phyloP scores from a whole-genome alignment of 1,140 invertebrate species.

The Calephelis virginiensis region DNA sequence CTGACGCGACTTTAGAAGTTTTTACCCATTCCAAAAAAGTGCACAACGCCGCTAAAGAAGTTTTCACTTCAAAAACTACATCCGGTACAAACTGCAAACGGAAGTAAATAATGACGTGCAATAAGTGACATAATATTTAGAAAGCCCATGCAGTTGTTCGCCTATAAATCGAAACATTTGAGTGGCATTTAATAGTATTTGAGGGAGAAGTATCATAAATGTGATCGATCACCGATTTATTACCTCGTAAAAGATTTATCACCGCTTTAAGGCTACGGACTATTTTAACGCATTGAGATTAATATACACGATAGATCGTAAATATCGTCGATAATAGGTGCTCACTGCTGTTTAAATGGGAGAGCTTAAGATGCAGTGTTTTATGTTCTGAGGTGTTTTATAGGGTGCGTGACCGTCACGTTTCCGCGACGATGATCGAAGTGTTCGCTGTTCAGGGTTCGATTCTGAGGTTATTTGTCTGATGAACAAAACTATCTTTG shows the following conservation, averaged over 20 bases:
- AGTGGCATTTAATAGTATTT: conserved; percentile 7
- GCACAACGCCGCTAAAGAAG: too few species aligned
- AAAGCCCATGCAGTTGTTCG: not conserved
- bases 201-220: conserved; percentile 22
- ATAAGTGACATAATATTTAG: not conserved
- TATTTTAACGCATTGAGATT: conserved; percentile 3
- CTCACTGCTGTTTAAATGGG: not conserved
- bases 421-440: too few species aligned
- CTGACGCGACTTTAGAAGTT: too few species aligned
- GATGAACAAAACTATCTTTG: too few species aligned
- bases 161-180: conserved; percentile 5
- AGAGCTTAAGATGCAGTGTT: not conserved
- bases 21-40: too few species aligned
- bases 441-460: too few species aligned
- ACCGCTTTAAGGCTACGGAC: not conserved
- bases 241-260: conserved; percentile 24
- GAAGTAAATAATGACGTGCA: too few species aligned
- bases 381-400: not conserved
- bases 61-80: too few species aligned
- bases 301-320: conserved; percentile 8
- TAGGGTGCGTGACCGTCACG: too few species aligned
- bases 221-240: conserved; percentile 19
- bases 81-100: too few species aligned
- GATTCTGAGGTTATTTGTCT: too few species aligned
- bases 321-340: conserved; percentile 6